Conservation (phyloP, 2,797 vertebrate genomes). For the Cygnus olor region DNA sequence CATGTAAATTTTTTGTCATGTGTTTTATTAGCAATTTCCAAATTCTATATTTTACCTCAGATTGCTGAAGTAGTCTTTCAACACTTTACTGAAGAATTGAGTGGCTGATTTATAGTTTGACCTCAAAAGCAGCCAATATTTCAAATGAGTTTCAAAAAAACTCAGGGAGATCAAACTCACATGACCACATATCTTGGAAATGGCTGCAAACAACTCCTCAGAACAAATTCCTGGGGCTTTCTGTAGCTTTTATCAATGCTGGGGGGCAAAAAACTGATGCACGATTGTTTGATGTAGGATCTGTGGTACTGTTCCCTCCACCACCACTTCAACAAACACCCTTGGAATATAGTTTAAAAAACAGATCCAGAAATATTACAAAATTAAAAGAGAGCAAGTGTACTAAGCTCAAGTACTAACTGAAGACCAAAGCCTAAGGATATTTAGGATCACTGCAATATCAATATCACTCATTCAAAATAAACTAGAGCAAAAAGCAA, state of each 20-base stretch:
- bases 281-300: neutral
- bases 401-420: neutral
- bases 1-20: neutral
- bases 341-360: neutral
- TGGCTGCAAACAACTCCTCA: neutral
- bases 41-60: neutral
- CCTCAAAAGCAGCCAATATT: neutral
- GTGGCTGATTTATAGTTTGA: neutral
- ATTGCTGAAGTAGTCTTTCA: neutral
- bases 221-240: neutral
- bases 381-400: neutral
- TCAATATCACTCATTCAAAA: neutral
- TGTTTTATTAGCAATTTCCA: neutral
- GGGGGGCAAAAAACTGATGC: neutral
- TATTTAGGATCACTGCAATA: neutral
- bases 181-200: neutral
- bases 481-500: neutral
- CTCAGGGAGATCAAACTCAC: neutral
- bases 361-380: neutral
- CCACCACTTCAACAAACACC: neutral
- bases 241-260: neutral
- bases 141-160: neutral
- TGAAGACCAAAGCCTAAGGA: neutral
- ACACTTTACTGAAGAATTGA: neutral
- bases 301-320: neutral